Base-by-base conservation (phyloP, 2,888 invertebrate species). In the Anthoptus insignis region DNA sequence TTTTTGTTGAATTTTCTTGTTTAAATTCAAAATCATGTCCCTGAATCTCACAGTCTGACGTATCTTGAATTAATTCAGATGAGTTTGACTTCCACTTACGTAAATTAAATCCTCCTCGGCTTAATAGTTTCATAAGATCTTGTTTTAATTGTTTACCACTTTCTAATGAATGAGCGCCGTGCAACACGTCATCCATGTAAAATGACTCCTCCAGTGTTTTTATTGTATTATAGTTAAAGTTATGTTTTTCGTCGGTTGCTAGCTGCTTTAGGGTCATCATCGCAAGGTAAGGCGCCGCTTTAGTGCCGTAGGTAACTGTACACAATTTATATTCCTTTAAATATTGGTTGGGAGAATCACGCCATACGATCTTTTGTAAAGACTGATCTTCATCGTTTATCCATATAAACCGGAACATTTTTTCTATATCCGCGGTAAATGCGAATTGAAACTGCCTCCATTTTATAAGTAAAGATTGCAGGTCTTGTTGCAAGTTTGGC, bases 11-110 rank as follows among this genome's bases (percentile, higher is more conserved):
- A 13, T 53, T 34, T 2, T 5, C n/a, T 53, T 34, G 34, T 21
- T n/a, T 37, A n/a, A 49, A 24, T 13, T 24, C 13, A 13, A 49
- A 19, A 21, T 45, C 1, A 1, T 21, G 8, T 3, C 21, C 21
- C 11, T 9, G 22, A 3, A 5, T 19, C 13, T 11, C 49, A 13
- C 1, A 13, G 13, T 49, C 21, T 13, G 2, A 24, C 24, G 11
- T 13, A 49, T n/a, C 6, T 6, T 49, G 24, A 4, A 24, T 2
- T 4, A 49, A 11, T 7, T 49, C 45, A 11, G 21, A 13, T 3
- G 22, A 21, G 27, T 67, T 69, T 0, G 61, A 66, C 11, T 58
- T 27, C 66, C 65, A 71, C 32, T 71, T 71, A 29, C 71, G 22
- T 14, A 71, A 45, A 27, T 65, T 63, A 22, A 69, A 66, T 11